Evolutionary conservation across 2,797 vertebrate genomes (phyloP).

Genomic region (Steatocranus sp.): DNA sequence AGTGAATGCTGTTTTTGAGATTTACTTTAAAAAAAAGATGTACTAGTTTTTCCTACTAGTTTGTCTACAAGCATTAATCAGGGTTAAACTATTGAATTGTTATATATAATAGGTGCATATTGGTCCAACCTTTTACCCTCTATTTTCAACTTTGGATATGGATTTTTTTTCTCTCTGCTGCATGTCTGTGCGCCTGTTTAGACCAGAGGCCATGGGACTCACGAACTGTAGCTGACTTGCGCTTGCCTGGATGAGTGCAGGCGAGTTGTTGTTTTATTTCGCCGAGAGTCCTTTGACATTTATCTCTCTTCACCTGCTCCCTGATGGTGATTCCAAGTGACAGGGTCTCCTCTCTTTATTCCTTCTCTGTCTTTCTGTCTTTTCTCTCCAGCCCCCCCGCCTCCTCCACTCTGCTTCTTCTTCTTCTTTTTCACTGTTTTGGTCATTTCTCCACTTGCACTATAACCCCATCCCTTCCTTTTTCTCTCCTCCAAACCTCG

Average conservation of each 20-base stretch:
- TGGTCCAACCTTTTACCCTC: not conserved
- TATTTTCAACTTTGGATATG: not conserved
- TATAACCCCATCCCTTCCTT: not conserved
- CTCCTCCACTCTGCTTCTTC: not conserved
- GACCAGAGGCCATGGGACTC: constrained; percentile 46
- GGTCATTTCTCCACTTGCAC: not conserved
- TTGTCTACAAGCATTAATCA: not conserved
- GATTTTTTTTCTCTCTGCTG: not conserved
- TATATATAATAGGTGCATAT: not conserved
- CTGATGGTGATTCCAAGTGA: constrained; percentile 67
- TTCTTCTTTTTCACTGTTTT: not conserved
- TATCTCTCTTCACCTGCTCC: constrained; percentile 76
- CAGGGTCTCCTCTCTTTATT: constrained; percentile 45
- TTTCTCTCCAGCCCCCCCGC: not conserved
- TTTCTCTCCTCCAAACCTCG: not conserved
- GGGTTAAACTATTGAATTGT: not conserved
- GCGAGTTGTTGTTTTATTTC: constrained; percentile 69
- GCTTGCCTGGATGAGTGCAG: constrained; percentile 59
- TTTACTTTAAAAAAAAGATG: not conserved
- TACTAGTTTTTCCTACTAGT: not conserved
- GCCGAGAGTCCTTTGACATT: constrained; percentile 75
- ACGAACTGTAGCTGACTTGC: constrained; percentile 44
- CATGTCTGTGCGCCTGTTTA: constrained; percentile 4
- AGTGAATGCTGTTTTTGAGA: not conserved
- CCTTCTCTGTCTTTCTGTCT: constrained; percentile 20